Evolutionary conservation across 2,888 invertebrate species (phyloP).

Genomic region (Macroteleia sp.): DNA sequence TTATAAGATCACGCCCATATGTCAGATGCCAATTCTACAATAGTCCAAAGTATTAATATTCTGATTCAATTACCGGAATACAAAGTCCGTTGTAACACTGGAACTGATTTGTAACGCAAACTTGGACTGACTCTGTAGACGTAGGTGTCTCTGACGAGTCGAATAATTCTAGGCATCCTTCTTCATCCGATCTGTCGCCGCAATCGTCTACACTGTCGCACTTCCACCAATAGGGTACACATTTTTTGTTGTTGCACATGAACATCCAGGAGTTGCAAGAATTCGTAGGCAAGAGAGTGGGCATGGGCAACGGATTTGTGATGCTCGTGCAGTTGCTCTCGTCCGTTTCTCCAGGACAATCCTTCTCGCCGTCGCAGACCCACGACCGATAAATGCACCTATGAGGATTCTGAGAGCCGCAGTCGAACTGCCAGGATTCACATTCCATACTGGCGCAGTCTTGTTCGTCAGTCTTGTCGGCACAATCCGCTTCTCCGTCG

Average conservation of each 20-base stretch:
- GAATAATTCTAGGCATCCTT: conserved; percentile 85
- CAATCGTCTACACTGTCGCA: conserved; percentile 92
- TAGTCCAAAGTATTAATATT: too few relatives aligned
- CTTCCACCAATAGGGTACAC: conserved; percentile 92
- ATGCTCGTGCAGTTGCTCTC: conserved; percentile 88
- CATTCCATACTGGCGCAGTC: conserved; percentile 80
- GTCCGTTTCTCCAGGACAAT: conserved; percentile 90
- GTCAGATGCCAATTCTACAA: too few relatives aligned
- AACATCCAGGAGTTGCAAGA: conserved; percentile 92
- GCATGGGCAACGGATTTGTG: conserved; percentile 67
- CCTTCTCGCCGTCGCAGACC: conserved; percentile 92
- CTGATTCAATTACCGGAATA: conserved; percentile 85
- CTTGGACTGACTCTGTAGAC: conserved; percentile 68
- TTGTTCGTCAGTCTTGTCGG: conserved; percentile 83
- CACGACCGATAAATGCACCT: conserved; percentile 90
- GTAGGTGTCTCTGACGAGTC: conserved; percentile 54
- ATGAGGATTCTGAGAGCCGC: conserved; percentile 83
- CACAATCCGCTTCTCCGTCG: conserved; percentile 85
- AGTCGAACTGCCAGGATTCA: conserved; percentile 86
- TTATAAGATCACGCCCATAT: too few relatives aligned
- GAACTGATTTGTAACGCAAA: conserved; percentile 86
- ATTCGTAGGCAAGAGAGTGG: conserved; percentile 74
- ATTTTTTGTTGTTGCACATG: conserved; percentile 88
- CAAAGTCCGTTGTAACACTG: conserved; percentile 86
- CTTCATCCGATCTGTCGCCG: conserved; percentile 90